Evolutionary conservation across 2,797 vertebrate species (phyloP).

Genomic region (Gambusia yucatana): DNA sequence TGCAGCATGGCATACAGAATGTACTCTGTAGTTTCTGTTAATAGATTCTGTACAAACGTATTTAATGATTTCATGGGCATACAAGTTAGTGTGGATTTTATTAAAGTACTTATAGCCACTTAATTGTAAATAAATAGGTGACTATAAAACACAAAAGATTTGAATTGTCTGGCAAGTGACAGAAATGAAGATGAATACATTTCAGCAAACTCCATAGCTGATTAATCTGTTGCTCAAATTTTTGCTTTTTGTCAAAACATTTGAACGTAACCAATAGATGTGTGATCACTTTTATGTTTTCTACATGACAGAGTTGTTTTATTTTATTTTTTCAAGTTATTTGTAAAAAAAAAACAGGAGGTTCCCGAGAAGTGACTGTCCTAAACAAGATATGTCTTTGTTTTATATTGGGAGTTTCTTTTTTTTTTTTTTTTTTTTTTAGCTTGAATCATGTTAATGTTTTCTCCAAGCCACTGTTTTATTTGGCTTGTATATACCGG

Average conservation of each 20-base stretch:
- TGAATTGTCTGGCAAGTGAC: background rate
- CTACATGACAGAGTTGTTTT: background rate
- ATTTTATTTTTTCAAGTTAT: background rate
- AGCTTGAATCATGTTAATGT: background rate
- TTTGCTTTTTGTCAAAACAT: background rate
- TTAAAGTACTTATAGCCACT: background rate
- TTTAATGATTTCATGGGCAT: background rate
- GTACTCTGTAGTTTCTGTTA: background rate
- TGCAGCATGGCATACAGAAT: background rate
- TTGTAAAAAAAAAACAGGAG: background rate
- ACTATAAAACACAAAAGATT: background rate
- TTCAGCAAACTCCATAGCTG: background rate
- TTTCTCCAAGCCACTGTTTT: background rate
- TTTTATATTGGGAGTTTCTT: background rate
- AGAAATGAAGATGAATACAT: background rate
- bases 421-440: background rate
- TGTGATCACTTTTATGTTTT: background rate
- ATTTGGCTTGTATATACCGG: background rate
- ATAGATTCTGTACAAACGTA: background rate
- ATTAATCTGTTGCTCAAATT: background rate
- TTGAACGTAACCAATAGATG: background rate
- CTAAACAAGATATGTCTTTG: background rate
- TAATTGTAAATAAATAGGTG: background rate
- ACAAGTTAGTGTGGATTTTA: background rate
- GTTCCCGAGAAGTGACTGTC: background rate